Conservation (phyloP, 2,888 invertebrate genomes). For the Spodoptera picta region DNA sequence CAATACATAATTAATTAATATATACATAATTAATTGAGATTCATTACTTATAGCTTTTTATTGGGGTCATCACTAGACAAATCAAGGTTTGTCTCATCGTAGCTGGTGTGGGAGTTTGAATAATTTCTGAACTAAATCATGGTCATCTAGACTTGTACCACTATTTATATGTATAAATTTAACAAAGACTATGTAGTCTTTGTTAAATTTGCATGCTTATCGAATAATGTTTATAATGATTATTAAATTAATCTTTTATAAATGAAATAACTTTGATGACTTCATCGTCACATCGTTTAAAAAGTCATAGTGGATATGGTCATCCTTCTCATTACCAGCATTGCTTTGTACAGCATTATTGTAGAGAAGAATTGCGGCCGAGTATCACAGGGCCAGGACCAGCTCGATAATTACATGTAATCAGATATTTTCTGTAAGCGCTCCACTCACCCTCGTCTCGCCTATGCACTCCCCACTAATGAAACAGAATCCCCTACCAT, state of each 20-base stretch:
- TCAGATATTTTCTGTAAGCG: constrained; percentile 87
- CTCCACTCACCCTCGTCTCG: constrained; percentile 72
- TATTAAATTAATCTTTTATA: no score
- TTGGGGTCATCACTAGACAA: background rate
- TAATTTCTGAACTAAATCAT: no score
- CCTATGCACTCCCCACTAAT: constrained; percentile 80
- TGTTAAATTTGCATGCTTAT: no score
- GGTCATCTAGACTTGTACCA: no score
- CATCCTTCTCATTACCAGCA: no score
- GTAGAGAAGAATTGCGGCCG: constrained; percentile 36
- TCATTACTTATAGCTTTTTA: background rate
- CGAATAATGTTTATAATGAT: no score
- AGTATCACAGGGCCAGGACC: constrained; percentile 9
- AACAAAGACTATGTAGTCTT: no score
- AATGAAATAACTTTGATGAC: no score
- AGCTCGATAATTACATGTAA: constrained; percentile 84
- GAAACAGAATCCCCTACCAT: constrained; percentile 71
- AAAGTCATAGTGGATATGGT: no score
- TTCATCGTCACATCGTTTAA: no score
- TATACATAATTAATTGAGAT: constrained; percentile 4
- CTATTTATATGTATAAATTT: no score
- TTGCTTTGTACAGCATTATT: constrained; percentile 8
- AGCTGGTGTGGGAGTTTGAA: no score
- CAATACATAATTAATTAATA: constrained; percentile 6
- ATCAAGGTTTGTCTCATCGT: background rate